phyloP scores from a whole-genome alignment of 1,140 invertebrate species.

The Pinna nobilis region DNA sequence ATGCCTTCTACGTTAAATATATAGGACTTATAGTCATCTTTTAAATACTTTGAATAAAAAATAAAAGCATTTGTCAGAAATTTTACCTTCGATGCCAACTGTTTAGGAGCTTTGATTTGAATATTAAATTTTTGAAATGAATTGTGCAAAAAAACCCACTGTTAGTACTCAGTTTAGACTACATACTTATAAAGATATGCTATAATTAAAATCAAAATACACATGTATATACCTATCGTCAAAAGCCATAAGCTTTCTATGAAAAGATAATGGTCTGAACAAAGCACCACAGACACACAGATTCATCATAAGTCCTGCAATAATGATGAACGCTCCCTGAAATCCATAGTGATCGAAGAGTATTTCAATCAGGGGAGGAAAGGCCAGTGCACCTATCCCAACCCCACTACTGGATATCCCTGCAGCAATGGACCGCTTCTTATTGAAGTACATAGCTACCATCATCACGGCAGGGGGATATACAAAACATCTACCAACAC shows the following conservation, averaged over 20 bases:
- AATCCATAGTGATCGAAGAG: constrained; percentile 41
- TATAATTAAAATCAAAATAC: no score
- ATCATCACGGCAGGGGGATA: constrained; percentile 56
- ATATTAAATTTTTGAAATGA: no score
- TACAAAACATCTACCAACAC: constrained; percentile 56
- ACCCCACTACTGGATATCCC: constrained; percentile 61
- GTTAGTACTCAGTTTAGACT: no score
- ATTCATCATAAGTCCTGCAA: constrained; percentile 30
- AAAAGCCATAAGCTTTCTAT: neutral
- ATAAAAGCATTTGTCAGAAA: no score
- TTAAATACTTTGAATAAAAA: no score
- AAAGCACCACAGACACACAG: constrained; percentile 37
- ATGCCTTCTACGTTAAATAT: no score
- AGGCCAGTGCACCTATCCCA: constrained; percentile 61
- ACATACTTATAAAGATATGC: no score
- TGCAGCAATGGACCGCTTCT: constrained; percentile 45
- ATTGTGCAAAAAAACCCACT: no score
- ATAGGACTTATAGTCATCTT: no score
- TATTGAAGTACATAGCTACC: constrained; percentile 52
- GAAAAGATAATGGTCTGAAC: neutral
- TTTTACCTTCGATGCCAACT: no score
- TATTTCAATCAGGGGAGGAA: constrained; percentile 58
- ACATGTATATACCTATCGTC: no score
- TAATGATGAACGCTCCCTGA: constrained; percentile 27
- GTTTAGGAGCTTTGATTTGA: no score